Percentiles rank a stretch among this genome's conserved stretches.
phyloP scores from a whole-genome alignment of 2,797 vertebrate species.

The Gymnothorax reevesii region DNA sequence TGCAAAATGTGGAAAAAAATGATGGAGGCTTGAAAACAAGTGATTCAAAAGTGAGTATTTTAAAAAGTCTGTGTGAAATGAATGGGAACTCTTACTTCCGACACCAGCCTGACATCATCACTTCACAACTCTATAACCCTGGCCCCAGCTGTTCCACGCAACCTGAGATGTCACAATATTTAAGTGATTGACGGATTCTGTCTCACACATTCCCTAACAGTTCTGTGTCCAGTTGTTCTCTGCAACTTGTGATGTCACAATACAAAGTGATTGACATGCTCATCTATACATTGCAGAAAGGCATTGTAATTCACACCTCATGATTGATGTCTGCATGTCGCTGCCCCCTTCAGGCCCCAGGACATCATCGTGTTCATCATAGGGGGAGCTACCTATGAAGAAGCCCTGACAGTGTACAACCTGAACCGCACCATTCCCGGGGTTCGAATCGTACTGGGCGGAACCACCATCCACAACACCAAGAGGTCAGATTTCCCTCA shows the following conservation, averaged over 20 bases:
- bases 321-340: conserved; percentile 1
- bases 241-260: neutral
- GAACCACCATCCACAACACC: conserved; percentile 89
- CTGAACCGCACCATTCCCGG: conserved; percentile 89
- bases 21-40: too few species aligned
- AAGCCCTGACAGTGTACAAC: conserved; percentile 88
- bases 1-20: too few species aligned
- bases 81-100: too few species aligned
- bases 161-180: neutral
- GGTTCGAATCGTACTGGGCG: conserved; percentile 83
- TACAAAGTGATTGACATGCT: neutral
- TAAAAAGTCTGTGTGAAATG: too few species aligned
- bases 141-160: neutral
- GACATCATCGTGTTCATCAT: conserved; percentile 92
- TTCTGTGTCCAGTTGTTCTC: neutral
- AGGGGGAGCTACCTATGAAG: conserved; percentile 90
- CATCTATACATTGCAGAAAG: neutral
- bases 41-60: too few species aligned
- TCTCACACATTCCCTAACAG: neutral
- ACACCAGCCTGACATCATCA: too few species aligned
- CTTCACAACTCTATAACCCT: too few species aligned
- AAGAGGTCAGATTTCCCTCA: conserved; percentile 74
- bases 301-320: neutral
- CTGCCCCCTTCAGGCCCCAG: conserved; percentile 77
- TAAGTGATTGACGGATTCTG: neutral